Evolutionary conservation across 1,140 invertebrate species (phyloP).

Genomic region (Dreissena polymorpha): DNA sequence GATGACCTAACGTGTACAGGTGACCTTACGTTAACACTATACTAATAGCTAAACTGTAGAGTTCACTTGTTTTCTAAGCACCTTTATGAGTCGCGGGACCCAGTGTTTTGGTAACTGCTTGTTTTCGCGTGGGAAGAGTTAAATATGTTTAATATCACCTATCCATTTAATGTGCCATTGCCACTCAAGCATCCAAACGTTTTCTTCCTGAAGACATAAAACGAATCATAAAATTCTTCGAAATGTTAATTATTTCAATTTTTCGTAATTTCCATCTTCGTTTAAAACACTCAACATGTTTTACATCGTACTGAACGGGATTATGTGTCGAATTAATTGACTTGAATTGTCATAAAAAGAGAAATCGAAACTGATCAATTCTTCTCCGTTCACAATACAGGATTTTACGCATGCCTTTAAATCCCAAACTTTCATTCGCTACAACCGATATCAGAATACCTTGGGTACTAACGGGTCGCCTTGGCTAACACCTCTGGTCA

Average conservation of each 20-base stretch:
- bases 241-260: slow-evolving; percentile 31
- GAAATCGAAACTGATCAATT: slow-evolving; percentile 35
- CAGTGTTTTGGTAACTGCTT: no score
- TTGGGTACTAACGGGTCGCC: slow-evolving; percentile 31
- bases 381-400: slow-evolving; percentile 6
- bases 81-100: no score
- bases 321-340: neutral
- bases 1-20: no score
- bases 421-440: neutral
- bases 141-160: neutral
- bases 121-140: neutral
- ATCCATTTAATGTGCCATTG: neutral
- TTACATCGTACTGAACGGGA: neutral
- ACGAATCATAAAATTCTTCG: neutral
- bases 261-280: neutral
- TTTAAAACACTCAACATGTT: neutral
- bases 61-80: no score
- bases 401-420: neutral
- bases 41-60: no score
- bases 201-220: neutral
- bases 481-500: neutral
- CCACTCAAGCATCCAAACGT: neutral
- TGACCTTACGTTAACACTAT: no score
- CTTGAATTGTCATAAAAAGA: slow-evolving; percentile 30
- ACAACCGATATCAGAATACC: slow-evolving; percentile 50